phyloP scores from a whole-genome alignment of 1,140 invertebrate species.

The Rhysida immarginata region DNA sequence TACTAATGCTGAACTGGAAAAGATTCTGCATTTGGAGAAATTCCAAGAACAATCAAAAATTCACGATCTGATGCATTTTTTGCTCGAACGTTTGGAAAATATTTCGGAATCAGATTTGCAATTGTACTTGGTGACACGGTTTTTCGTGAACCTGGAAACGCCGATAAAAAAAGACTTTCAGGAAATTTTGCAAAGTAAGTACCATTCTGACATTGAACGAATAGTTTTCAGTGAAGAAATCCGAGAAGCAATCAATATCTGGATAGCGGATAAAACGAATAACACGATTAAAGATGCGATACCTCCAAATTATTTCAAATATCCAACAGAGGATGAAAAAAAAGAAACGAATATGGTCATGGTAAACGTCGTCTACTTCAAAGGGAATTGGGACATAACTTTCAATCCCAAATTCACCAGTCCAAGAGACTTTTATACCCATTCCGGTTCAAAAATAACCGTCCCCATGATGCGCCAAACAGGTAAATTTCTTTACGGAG shows the following conservation, averaged over 20 bases:
- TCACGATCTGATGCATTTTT: no score
- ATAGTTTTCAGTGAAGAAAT: no score
- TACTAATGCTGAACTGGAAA: no score
- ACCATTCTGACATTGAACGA: no score
- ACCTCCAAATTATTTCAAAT: not conserved
- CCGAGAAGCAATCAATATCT: slow-evolving; percentile 51
- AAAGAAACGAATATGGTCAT: slow-evolving; percentile 15
- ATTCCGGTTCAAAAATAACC: slow-evolving; percentile 15
- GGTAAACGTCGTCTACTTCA: slow-evolving; percentile 31
- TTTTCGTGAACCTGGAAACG: no score
- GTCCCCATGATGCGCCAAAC: slow-evolving; percentile 19
- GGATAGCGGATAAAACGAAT: slow-evolving; percentile 55
- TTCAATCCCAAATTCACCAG: slow-evolving; percentile 30
- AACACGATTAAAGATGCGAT: slow-evolving; percentile 42
- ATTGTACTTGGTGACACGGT: no score
- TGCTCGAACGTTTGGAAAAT: no score
- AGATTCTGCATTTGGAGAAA: no score
- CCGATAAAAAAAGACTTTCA: no score
- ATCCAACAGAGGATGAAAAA: not conserved
- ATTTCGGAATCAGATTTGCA: no score
- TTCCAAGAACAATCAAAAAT: no score
- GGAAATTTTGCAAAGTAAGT: no score
- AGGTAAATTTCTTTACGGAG: slow-evolving; percentile 18
- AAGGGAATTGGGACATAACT: slow-evolving; percentile 22
- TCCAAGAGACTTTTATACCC: slow-evolving; percentile 21